Base-by-base conservation (phyloP, 1,140 invertebrate genomes). In the Cotesia chilonis region DNA sequence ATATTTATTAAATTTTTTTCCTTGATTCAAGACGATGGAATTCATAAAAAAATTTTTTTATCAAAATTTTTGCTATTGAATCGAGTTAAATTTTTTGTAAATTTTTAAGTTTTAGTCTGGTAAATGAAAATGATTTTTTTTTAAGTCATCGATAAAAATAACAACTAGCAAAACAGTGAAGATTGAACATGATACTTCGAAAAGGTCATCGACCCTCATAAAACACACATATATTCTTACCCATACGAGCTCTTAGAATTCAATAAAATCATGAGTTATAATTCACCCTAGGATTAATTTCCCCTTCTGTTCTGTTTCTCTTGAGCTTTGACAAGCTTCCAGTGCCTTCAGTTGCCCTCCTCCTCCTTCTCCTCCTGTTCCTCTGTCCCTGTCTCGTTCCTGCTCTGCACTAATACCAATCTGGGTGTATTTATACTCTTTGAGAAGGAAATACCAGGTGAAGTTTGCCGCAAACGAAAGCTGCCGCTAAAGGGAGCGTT, bases 401-500 rank as follows among this genome's bases (percentile, higher is more conserved):
- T 47, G 6, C 10, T 47, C 41, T 47, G 10, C 10, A 47, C 41
- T 47, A 47, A 47, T 47, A 47, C 41, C 6, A 47, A 47, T 47
- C 6, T 47, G 6, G 2, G 6, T 10, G 10, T 47, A 59, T 9
- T 3, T 20, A 59, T 20, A 28, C 57, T 59, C 14, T 59, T 59
- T 59, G 57, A 59, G 14, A 20, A 59, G 7, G 20, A 59, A 59
- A 59, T 59, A 59, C 57, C 57, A 20, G 57, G 57, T 59, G 57
- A 28, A 59, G 57, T 59, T 59, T 59, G 57, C 57, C 57, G 57
- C 57, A 47, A 59, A 59, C 57, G 28, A 59, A 59, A 60, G 57
- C 9, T 60, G 73, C 17, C 7, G 17, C 72, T 72, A 35, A 70
- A 71, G 70, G 57, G 17, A 59, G 28, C 57, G 57, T 59, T 17